A percentile compares a stretch with the other conserved stretches of the same genome.
Evolutionary conservation across 2,113 vertebrate species (phyloP).

Genomic region (Rattus rattus): DNA sequence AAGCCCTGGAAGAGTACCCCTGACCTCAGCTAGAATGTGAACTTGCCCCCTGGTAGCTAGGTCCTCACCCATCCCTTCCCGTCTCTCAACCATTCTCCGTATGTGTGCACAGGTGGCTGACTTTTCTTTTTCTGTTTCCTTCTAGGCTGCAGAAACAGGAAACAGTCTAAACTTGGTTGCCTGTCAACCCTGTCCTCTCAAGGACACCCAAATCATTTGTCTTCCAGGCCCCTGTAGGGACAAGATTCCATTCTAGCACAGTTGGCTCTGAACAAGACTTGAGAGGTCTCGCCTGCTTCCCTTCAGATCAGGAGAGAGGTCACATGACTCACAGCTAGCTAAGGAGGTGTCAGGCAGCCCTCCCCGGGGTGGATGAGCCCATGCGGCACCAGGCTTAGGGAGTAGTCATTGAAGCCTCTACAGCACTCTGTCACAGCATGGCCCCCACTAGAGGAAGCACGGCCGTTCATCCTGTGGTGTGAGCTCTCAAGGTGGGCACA

Average conservation of each 20-base stretch:
- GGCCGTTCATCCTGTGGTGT: accelerated
- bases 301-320: background rate
- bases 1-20: background rate
- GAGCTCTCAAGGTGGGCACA: accelerated
- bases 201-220: accelerated
- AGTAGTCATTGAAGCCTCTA: accelerated
- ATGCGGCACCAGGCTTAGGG: accelerated
- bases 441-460: accelerated
- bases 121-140: background rate
- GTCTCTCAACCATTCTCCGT: too few relatives aligned
- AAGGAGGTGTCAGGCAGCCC: accelerated
- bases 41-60: background rate
- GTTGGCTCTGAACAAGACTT: accelerated
- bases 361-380: background rate
- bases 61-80: accelerated
- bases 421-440: accelerated
- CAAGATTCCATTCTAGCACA: accelerated
- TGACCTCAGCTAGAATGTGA: accelerated
- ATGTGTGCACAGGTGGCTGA: background rate
- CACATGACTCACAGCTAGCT: accelerated
- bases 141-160: background rate
- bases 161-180: too few relatives aligned
- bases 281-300: accelerated
- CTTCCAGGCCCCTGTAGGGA: accelerated
- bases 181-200: background rate